These are phyloP conservation scores for Novumbra hubbsi DNA, from an alignment of 2,797 vertebrate genomes.

Conservation along the genomic window DNA sequence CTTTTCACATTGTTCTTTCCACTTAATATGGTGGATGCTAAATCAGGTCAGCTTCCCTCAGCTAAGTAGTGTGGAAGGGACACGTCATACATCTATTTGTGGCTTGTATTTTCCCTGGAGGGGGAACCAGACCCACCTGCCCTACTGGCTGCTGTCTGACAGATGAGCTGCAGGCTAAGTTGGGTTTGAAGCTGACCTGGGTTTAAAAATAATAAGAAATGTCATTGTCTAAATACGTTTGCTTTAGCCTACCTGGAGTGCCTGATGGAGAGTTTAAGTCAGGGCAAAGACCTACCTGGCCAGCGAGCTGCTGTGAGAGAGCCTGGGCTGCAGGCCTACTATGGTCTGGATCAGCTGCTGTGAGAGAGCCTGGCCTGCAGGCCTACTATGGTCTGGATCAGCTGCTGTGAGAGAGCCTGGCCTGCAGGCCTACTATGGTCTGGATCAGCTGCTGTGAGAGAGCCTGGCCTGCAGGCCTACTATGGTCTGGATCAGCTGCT, in stretches of 20 bases:
- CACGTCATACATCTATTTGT: neutral
- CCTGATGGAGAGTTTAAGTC: neutral
- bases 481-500: slow-evolving; percentile 46
- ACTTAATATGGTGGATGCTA: neutral
- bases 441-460: slow-evolving; percentile 38
- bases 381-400: slow-evolving; percentile 41
- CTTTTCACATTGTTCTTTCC: neutral
- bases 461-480: neutral
- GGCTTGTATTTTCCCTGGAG: neutral
- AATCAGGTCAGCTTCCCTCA: neutral
- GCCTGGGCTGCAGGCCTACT: neutral
- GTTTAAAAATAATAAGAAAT: neutral
- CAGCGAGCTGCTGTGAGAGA: neutral
- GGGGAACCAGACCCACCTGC: slow-evolving; percentile 41
- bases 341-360: slow-evolving; percentile 47
- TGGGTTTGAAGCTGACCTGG: slow-evolving; percentile 43
- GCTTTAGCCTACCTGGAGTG: neutral
- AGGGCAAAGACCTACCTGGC: slow-evolving; percentile 40
- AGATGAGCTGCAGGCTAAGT: slow-evolving; percentile 37
- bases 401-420: neutral
- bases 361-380: too few species aligned
- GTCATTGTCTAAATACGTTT: neutral
- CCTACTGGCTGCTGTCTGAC: neutral
- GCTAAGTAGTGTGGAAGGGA: neutral
- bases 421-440: slow-evolving; percentile 22